A percentile compares a stretch with the other conserved stretches of the same genome.
Conservation (phyloP, 2,888 invertebrate genomes). For the Dyspetes luteomarginatus region DNA sequence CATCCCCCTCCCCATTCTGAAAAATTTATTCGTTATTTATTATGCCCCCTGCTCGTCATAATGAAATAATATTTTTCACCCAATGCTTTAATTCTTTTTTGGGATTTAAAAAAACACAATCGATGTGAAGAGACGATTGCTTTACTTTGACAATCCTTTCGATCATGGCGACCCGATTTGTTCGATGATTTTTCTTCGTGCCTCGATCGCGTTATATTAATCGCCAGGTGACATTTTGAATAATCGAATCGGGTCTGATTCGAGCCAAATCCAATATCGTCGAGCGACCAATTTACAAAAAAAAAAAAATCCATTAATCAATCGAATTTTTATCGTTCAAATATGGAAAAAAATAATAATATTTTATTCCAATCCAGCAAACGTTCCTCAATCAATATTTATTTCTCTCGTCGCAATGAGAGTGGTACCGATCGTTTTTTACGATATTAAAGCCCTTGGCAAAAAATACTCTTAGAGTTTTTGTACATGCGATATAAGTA, state of each 20-base stretch:
- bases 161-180: slow-evolving; percentile 30
- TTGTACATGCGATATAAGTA: slow-evolving; percentile 53
- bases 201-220: slow-evolving; percentile 16
- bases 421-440: slow-evolving; percentile 29
- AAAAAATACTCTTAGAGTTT: slow-evolving; percentile 50
- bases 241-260: slow-evolving; percentile 49
- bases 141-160: slow-evolving; percentile 58
- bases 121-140: not conserved
- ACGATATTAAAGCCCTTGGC: slow-evolving; percentile 38
- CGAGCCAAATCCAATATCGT: slow-evolving; percentile 71
- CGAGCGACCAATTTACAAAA: slow-evolving; percentile 77
- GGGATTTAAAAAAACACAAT: not conserved
- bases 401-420: slow-evolving; percentile 7
- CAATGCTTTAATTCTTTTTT: slow-evolving; percentile 10
- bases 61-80: slow-evolving; percentile 14
- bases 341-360: not conserved
- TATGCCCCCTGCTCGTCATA: not conserved
- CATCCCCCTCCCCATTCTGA: not conserved
- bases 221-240: slow-evolving; percentile 9
- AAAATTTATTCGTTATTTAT: slow-evolving; percentile 50
- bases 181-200: not conserved
- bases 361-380: not conserved
- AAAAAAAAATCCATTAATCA: slow-evolving; percentile 30
- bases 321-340: slow-evolving; percentile 19
- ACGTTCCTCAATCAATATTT: not conserved